Conservation (phyloP, 1,140 invertebrate genomes). For the Drosophila punjabiensis region DNA sequence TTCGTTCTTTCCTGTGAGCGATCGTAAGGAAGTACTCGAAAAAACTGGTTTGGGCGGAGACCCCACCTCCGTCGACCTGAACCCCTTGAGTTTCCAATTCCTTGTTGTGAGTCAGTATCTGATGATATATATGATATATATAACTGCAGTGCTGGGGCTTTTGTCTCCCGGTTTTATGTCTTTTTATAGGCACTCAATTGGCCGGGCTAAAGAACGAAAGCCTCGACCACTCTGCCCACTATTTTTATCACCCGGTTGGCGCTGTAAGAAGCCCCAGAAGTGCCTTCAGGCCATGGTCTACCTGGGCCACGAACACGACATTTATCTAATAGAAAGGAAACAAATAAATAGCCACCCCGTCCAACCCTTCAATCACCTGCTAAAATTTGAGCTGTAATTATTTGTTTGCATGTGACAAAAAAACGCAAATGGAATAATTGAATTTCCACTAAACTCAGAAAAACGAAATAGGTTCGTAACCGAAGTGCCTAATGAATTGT, state of each 20-base stretch:
- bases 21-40: conserved; percentile 63
- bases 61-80: background rate
- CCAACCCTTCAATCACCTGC: conserved; percentile 48
- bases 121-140: conserved; percentile 46
- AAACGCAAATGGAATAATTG: conserved; percentile 61
- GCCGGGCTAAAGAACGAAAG: conserved; percentile 28
- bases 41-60: conserved; percentile 34
- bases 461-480: conserved; percentile 17
- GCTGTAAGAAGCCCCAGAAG: conserved; percentile 56
- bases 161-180: conserved; percentile 18
- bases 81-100: background rate
- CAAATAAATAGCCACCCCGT: conserved; percentile 19
- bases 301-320: conserved; percentile 11
- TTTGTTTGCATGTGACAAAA: conserved; percentile 71
- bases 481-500: conserved; percentile 48
- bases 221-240: conserved; percentile 23
- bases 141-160: conserved; percentile 18
- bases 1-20: conserved; percentile 23
- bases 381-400: conserved; percentile 59
- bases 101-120: conserved; percentile 31
- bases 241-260: conserved; percentile 17
- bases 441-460: conserved; percentile 47
- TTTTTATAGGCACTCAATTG: conserved; percentile 45
- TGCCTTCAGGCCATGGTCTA: conserved; percentile 33
- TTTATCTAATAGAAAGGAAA: conserved; percentile 38